phyloP scores from a whole-genome alignment of 2,888 invertebrate genomes.

The Meta bourneti region DNA sequence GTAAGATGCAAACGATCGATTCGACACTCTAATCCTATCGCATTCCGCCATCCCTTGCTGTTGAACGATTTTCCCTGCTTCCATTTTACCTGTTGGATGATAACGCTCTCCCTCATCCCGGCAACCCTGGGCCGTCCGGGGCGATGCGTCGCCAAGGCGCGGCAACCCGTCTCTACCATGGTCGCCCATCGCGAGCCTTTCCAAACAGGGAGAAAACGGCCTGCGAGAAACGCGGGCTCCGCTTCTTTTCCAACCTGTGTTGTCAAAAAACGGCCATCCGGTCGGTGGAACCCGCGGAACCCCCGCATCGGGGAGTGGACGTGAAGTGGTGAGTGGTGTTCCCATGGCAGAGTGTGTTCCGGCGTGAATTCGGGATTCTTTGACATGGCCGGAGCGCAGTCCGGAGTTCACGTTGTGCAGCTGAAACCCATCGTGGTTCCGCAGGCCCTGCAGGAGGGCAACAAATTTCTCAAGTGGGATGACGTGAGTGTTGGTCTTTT shows the following conservation, averaged over 20 bases:
- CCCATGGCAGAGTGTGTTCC: neutral
- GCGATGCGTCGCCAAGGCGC: slow-evolving; percentile 10
- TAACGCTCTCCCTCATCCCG: too few species aligned
- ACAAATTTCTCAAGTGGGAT: slow-evolving; percentile 98
- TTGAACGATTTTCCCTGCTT: slow-evolving; percentile 20
- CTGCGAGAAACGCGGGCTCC: neutral
- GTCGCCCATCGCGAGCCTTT: neutral
- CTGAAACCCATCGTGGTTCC: slow-evolving; percentile 85
- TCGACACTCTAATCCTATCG: slow-evolving; percentile 5
- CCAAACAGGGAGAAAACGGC: slow-evolving; percentile 30
- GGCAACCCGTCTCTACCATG: neutral
- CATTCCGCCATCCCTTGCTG: neutral
- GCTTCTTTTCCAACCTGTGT: too few species aligned
- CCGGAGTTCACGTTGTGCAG: slow-evolving; percentile 83
- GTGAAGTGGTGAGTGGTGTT: slow-evolving; percentile 6
- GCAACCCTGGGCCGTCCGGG: neutral
- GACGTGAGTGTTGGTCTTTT: slow-evolving; percentile 87
- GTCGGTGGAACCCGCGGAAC: neutral
- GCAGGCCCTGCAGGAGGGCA: slow-evolving; percentile 91
- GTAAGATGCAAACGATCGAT: slow-evolving; percentile 19
- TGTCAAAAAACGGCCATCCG: too few species aligned
- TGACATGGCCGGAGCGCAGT: slow-evolving; percentile 83
- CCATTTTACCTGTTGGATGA: slow-evolving; percentile 55
- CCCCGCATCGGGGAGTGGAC: neutral
- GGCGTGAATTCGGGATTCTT: slow-evolving; percentile 43